Evolutionary conservation across 2,797 vertebrate species (phyloP), one percentile per base, ranked within the genome.

Genomic region (Echeneis naucrates): DNA sequence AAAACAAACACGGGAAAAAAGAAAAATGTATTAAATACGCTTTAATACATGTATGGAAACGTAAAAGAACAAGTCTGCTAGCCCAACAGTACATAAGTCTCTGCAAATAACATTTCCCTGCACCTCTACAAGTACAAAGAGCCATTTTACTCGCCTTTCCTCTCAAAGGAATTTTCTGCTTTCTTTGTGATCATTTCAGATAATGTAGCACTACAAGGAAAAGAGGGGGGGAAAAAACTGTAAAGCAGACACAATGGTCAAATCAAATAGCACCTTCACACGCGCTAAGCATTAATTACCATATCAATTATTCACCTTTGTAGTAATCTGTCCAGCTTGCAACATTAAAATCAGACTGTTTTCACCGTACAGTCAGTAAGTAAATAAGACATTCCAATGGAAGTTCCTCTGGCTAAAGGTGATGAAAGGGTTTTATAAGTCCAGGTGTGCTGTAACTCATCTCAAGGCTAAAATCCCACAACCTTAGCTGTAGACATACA

Each of bases 51-150:
- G 32, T 58, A 60, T 78, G 30, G 16, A 56, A 62, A 72, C 56
- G 13, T 65, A 65, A 72, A 70, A 30, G 68, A 63, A 81, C 68
- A 59, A 74, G 67, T 72, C 67, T 77, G 67, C 68, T 7, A 58
- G 69, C 54, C 64, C 64, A 50, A 51, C 58, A 55, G 40, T 37
- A 72, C 32, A 75, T 75, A 74, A 54, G 83, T 80, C 63, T 73
- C 42, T 60, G 54, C 81, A 58, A 69, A 55, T 17, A 44, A 19
- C 14, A 24, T 47, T 63, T 60, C 24, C 51, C 32, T 19, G 30
- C 23, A 45, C 8, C 5, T 14, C 32, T 27, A 24, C n/a, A 9
- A 30, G 38, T 48, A 54, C 53, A 65, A 70, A 75, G 3, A 77
- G 27, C 17, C 7, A 53, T 53, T 7, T 8, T 33, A 64, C n/a